Evolutionary conservation across 2,888 invertebrate species (phyloP), one percentile per base, ranked within the genome.

Genomic region (Philereme vetulata): DNA sequence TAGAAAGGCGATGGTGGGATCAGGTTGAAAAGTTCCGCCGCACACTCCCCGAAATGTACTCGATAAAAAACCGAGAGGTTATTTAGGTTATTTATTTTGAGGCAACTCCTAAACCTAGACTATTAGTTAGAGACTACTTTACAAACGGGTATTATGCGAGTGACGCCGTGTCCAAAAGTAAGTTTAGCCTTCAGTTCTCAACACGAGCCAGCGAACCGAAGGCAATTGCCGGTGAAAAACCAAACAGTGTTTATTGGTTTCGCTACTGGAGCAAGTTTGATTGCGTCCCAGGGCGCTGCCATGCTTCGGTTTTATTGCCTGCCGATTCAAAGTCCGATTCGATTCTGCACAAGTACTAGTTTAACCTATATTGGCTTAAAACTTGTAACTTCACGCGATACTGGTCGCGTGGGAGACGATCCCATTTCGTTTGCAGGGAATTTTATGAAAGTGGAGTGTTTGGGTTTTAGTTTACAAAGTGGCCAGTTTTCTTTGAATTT

Each of bases 241-340:
- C 54, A 64, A 60, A 54, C 52, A 43, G 52, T 21, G 11, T 47
- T 52, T 62, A 56, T 68, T 66, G 58, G 57, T 44, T 51, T 48
- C 44, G 62, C 53, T 62, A 62, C 52, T 51, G 54, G 40, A 65
- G 60, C 66, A 51, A 57, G 58, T 59, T 65, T 32, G 55, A 65
- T 69, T 64, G 59, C 55, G 50, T 59, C 64, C 52, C 59, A 21
- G 47, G 58, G 64, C 60, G 40, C 38, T 45, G 50, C 53, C 53
- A 36, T 58, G 62, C 58, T 56, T 36, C 44, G 60, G 51, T 58
- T 60, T 64, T 60, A 62, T 62, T 67, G 62, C 59, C 21, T 11
- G 4, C 33, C 55, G 45, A 48, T 47, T 4, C 5, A 10, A 51
- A 32, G 42, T 21, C 52, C 44, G 47, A 58, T 58, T 51, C 47